Evolutionary conservation across 2,797 vertebrate genomes (phyloP), one percentile per base, ranked within the genome.

Genomic region (Geotrypetes seraphini): DNA sequence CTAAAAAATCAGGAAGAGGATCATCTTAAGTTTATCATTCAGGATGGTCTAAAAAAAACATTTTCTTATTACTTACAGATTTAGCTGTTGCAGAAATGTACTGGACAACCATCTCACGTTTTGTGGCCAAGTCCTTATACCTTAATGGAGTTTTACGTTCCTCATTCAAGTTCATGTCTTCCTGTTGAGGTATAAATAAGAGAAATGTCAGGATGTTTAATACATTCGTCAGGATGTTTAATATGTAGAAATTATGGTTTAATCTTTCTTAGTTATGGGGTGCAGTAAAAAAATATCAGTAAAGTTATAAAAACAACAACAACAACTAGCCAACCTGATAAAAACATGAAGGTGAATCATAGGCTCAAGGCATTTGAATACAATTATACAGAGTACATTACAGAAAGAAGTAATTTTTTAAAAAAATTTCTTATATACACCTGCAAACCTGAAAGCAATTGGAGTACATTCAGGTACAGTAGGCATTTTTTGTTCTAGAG

Each of bases 161-260:
- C 64, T 99, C 96, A 6, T 93, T 99, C 47, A 99, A 78, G 75
- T 99, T 99, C 94, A 99, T 97, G 74, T 99, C 96, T 72, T 99
- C 96, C 96, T 99, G 58, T 19, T 67, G 15, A 35, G 4, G 13
- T 23, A 54, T 22, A 75, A 1, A 32, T 3, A 32, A 57, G 6
- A 50, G 3, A 34, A 13, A 14, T 19, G 17, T 47, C 24, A 66
- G 21, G 2, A 50, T 4, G 14, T 5, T 3, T 37, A 2, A 21
- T 4, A 31, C n/a, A n/a, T n/a, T n/a, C n/a, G n/a, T n/a, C n/a
- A 66, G 21, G 2, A 50, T 4, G 14, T 5, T 3, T 37, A 2
- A 21, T 4, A 31, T 4, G 9, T 29, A 16, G 41, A 21, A 7
- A 3, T 3, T 22, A 5, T 12, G 27, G 16, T n/a, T 25, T 7